These are phyloP conservation scores for Melipona beecheii DNA, from an alignment of 2,888 invertebrate species.

Conservation along the genomic window DNA sequence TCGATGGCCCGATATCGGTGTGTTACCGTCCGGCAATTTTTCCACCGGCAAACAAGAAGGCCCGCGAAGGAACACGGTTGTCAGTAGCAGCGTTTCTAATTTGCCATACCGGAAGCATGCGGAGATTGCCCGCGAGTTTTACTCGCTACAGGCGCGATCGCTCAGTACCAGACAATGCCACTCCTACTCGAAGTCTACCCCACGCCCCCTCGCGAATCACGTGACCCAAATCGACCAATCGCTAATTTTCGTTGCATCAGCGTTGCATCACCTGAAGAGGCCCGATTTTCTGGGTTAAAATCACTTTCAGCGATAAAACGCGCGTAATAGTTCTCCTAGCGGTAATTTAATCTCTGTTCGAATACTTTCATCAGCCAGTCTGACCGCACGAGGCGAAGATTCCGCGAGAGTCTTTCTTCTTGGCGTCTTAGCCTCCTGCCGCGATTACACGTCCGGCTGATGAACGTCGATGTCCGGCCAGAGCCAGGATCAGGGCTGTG, in stretches of 20 bases:
- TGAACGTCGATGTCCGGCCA: slow-evolving; percentile 38
- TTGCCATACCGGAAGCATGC: neutral
- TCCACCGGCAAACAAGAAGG: slow-evolving; percentile 1
- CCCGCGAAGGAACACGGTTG: slow-evolving; percentile 4
- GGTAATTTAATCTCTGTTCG: no score
- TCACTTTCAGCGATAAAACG: no score
- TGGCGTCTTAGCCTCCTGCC: neutral
- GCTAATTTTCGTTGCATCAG: no score
- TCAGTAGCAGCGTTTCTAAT: slow-evolving; percentile 17
- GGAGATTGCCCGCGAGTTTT: neutral
- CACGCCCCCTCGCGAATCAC: no score
- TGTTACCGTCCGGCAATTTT: slow-evolving; percentile 22
- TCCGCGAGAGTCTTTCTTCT: neutral
- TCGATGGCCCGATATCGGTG: slow-evolving; percentile 30
- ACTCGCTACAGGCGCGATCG: neutral
- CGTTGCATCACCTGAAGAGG: no score
- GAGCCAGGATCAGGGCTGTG: slow-evolving; percentile 57
- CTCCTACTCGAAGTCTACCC: no score
- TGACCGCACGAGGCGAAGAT: neutral
- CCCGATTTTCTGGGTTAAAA: no score
- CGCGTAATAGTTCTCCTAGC: no score
- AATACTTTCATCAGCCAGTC: no score
- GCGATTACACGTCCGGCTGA: slow-evolving; percentile 25
- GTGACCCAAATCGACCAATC: no score
- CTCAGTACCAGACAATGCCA: no score